Conservation (phyloP, 2,888 invertebrate genomes). For the Chouioia cunea region DNA sequence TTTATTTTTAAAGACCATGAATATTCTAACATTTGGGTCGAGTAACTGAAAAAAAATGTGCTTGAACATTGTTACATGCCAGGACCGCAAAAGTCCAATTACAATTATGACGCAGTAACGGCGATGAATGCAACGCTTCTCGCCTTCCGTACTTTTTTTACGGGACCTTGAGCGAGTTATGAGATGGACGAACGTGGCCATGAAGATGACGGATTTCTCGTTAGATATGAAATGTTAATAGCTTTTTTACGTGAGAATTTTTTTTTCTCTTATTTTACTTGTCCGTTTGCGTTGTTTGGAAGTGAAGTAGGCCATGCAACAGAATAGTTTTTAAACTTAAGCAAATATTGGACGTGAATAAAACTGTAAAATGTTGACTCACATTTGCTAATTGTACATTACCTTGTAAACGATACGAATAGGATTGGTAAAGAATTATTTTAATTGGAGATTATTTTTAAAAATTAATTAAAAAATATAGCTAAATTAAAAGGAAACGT, state of each 20-base stretch:
- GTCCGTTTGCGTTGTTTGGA: constrained; percentile 17
- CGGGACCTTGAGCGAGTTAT: constrained; percentile 24
- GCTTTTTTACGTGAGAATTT: too few relatives aligned
- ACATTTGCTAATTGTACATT: too few relatives aligned
- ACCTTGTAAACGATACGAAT: too few relatives aligned
- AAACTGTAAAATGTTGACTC: too few relatives aligned
- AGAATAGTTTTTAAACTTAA: too few relatives aligned
- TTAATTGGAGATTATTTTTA: too few relatives aligned
- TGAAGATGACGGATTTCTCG: background rate
- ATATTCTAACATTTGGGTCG: constrained; percentile 31
- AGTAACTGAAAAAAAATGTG: constrained; percentile 24
- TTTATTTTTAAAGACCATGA: background rate
- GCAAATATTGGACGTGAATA: too few relatives aligned
- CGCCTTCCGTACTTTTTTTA: constrained; percentile 15
- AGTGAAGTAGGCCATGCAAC: background rate
- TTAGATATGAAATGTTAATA: background rate
- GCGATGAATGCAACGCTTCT: constrained; percentile 6
- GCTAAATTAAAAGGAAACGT: too few relatives aligned
- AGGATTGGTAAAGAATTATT: too few relatives aligned
- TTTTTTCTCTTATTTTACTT: background rate
- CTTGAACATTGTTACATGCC: constrained; percentile 21
- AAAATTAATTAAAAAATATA: too few relatives aligned
- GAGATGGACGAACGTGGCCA: constrained; percentile 7
- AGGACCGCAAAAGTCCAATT: constrained; percentile 38
- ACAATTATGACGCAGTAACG: constrained; percentile 18